Conservation (phyloP, 1,140 invertebrate species). For the Diachasma alloeum region DNA sequence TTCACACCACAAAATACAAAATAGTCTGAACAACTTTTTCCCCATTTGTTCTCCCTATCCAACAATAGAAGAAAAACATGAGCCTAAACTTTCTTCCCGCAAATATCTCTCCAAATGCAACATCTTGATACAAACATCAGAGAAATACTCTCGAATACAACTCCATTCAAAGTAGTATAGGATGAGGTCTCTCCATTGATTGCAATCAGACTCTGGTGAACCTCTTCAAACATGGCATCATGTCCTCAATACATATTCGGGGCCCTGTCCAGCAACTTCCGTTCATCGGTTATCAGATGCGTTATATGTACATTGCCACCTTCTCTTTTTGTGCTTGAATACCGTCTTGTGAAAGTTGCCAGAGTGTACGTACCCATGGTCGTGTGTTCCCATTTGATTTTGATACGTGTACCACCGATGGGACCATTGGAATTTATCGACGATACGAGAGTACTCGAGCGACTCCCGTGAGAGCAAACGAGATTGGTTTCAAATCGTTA, state of each 20-base stretch:
- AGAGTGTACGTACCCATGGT: not conserved
- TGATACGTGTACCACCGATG: not conserved
- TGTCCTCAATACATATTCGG: not conserved
- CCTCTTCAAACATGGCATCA: not conserved
- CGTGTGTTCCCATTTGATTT: conserved; percentile 1
- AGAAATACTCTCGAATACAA: not conserved
- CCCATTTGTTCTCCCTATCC: no score
- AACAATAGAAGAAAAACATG: no score
- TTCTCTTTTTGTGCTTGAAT: not conserved
- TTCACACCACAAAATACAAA: no score
- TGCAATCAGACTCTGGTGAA: not conserved
- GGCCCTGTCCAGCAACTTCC: not conserved
- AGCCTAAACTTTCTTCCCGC: no score
- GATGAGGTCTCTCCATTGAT: not conserved
- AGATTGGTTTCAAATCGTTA: conserved; percentile 2
- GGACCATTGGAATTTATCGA: not conserved
- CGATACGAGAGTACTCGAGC: not conserved
- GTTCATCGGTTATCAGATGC: not conserved
- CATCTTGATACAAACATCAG: conserved; percentile 18
- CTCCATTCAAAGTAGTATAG: not conserved
- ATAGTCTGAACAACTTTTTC: no score
- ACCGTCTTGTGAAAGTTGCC: not conserved
- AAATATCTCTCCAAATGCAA: not conserved
- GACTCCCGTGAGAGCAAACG: not conserved
- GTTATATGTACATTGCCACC: not conserved